Conservation (phyloP, 2,797 vertebrate genomes). For the Enteromius viviparus region DNA sequence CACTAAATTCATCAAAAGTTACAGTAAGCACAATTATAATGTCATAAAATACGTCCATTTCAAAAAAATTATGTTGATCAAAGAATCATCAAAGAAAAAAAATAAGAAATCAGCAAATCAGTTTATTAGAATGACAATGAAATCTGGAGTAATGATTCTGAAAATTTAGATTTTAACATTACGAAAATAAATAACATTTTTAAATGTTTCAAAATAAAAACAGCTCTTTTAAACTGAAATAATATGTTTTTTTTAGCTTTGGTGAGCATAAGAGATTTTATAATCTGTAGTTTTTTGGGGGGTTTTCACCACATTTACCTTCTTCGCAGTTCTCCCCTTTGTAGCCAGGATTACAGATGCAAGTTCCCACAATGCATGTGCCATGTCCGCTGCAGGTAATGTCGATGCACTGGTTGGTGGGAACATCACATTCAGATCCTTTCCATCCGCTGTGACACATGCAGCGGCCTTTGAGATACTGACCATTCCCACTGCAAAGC, state of each 20-base stretch:
- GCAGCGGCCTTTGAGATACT: constrained; percentile 97
- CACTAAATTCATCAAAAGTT: neutral
- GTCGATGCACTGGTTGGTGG: constrained; percentile 96
- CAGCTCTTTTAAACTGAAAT: neutral
- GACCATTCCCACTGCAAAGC: constrained; percentile 96
- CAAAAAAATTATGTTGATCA: neutral
- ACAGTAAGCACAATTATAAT: neutral
- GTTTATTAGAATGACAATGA: neutral
- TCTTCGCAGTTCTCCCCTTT: constrained; percentile 85
- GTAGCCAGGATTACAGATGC: constrained; percentile 95
- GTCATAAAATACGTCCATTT: neutral
- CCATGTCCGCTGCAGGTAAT: constrained; percentile 92
- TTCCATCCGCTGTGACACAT: constrained; percentile 99
- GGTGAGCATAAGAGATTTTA: neutral
- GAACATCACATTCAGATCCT: constrained; percentile 94
- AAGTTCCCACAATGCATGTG: constrained; percentile 95
- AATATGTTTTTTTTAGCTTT: neutral
- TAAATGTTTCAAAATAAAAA: neutral
- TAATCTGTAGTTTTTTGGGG: neutral
- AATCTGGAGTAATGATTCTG: neutral
- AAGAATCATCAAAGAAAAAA: neutral
- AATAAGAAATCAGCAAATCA: neutral
- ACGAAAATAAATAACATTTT: neutral
- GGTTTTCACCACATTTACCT: constrained; percentile 64
- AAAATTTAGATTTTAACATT: neutral